Evolutionary conservation across 2,888 invertebrate species (phyloP), one percentile per base, ranked within the genome.

Genomic region (Parasteatoda lunata): DNA sequence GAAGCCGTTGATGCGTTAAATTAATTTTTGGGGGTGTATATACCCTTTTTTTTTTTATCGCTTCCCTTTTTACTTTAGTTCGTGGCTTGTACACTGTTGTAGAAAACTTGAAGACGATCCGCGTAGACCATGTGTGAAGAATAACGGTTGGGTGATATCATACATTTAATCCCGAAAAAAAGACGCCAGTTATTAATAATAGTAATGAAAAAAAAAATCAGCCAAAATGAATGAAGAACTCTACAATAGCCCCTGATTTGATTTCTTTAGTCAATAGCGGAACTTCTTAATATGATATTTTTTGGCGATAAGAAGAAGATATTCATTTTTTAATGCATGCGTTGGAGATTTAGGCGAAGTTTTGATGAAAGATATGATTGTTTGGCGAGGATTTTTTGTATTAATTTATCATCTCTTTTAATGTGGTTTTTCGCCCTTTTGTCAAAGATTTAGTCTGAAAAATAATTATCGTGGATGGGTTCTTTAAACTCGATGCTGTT

Each of bases 251-350:
- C 30, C 30, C 59, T 81, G 76, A 86, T 86, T 80, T 80, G 85
- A 86, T 86, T 86, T 86, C 85, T 77, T 65, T 80, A 77, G 66
- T 86, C 85, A 86, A 86, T 80, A 77, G 85, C 85, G 85, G 75
- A 86, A 86, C 85, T 86, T 79, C 66, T 75, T 86, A 86, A 86
- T 86, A 81, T 75, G 85, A 86, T 86, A 81, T 80, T 86, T 86
- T 76, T 54, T 47, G 54, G 48, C 76, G 85, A 86, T 86, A 86
- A 86, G 85, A 13, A 54, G 30, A 30, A 30, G 30, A 30, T 30
- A 30, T 30, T 30, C 30, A 30, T 65, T 59, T 84, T 80, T 79
- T 86, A 86, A 80, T 86, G 80, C 80, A 64, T 54, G n/a, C 13
- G 30, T 30, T 30, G 71, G 78, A 78, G 68, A 30, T n/a, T n/a